Conservation (phyloP, 2,797 vertebrate species). For the Pseudotriccus pelzelni region DNA sequence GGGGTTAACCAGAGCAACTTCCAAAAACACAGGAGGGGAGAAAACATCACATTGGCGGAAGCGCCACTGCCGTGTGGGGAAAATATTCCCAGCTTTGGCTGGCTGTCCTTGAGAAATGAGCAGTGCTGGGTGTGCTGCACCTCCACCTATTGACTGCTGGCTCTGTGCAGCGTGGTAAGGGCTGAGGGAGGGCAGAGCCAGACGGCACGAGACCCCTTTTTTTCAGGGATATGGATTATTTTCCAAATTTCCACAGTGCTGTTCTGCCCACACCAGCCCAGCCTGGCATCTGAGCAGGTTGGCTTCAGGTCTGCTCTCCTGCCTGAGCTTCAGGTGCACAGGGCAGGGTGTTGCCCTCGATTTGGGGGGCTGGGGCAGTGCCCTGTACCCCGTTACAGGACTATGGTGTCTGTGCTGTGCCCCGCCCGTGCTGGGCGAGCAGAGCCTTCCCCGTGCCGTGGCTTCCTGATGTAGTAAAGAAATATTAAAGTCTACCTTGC, state of each 20-base stretch:
- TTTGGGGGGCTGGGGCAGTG: rapidly evolving
- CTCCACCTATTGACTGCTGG: rapidly evolving
- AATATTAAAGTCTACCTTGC: neutral
- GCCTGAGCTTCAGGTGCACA: neutral
- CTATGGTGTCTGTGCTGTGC: rapidly evolving
- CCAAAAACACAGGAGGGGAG: neutral
- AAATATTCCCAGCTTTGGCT: neutral
- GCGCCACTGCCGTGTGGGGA: rapidly evolving
- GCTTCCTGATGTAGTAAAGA: neutral
- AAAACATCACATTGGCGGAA: neutral
- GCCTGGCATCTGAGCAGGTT: neutral
- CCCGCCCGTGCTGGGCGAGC: neutral
- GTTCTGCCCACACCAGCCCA: neutral
- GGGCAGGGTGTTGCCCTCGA: rapidly evolving
- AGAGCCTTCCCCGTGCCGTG: rapidly evolving
- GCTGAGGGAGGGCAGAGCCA: neutral
- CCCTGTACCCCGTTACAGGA: rapidly evolving
- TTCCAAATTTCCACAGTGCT: neutral
- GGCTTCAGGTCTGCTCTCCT: rapidly evolving
- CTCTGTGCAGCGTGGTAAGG: rapidly evolving
- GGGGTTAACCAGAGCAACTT: neutral
- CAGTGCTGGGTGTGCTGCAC: neutral
- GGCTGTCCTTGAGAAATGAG: neutral
- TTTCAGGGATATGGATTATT: neutral
- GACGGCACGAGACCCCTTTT: rapidly evolving